Conservation (phyloP, 2,888 invertebrate genomes). For the Brenthis hecate region DNA sequence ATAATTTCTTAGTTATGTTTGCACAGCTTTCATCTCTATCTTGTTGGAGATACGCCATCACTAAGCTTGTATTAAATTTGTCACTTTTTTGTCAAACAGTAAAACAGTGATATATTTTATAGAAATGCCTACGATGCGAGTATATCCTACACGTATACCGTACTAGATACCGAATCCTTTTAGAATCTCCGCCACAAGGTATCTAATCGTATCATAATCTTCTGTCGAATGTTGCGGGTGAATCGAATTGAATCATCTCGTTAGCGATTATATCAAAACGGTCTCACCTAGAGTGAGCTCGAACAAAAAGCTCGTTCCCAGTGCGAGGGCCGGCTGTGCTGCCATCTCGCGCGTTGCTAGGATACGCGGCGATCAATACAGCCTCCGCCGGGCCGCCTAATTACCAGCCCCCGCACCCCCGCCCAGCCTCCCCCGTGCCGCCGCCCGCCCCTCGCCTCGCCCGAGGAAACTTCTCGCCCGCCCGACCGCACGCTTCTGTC, state of each 20-base stretch:
- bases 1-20: slow-evolving; percentile 55
- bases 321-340: slow-evolving; percentile 68
- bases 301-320: slow-evolving; percentile 72
- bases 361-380: slow-evolving; percentile 80
- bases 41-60: slow-evolving; percentile 42
- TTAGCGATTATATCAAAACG: slow-evolving; percentile 75
- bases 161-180: too few species aligned
- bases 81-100: slow-evolving; percentile 41
- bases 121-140: too few species aligned
- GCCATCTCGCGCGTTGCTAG: slow-evolving; percentile 80
- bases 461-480: slow-evolving; percentile 62
- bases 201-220: slow-evolving; percentile 55
- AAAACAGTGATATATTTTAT: slow-evolving; percentile 44
- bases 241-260: slow-evolving; percentile 74
- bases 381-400: slow-evolving; percentile 82
- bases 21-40: slow-evolving; percentile 40
- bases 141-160: too few species aligned
- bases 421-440: slow-evolving; percentile 42
- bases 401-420: slow-evolving; percentile 60
- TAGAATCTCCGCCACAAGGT: slow-evolving; percentile 37
- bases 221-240: slow-evolving; percentile 51
- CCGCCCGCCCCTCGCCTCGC: slow-evolving; percentile 47
- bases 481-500: slow-evolving; percentile 62
- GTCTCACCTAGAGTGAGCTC: slow-evolving; percentile 72
- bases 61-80: slow-evolving; percentile 48